A percentile compares a stretch with the other conserved stretches of the same genome.
Evolutionary conservation across 2,888 invertebrate species (phyloP).

Genomic region (Tenthredo mesomela): DNA sequence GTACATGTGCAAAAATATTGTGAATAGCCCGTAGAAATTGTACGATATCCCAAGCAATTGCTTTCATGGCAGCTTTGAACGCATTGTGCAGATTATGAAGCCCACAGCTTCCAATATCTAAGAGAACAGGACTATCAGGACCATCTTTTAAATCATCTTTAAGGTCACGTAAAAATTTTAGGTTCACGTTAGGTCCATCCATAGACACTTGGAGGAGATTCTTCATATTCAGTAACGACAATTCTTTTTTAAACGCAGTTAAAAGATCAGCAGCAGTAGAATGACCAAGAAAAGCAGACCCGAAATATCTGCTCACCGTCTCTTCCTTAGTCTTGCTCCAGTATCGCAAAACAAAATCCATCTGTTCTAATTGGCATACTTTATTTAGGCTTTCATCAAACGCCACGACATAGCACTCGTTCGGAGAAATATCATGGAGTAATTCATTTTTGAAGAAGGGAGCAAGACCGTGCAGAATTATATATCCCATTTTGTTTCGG

Average conservation of each 20-base stretch:
- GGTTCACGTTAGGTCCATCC: constrained; percentile 52
- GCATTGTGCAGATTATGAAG: constrained; percentile 62
- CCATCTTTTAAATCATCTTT: constrained; percentile 30
- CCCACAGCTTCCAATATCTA: constrained; percentile 51
- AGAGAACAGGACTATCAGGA: constrained; percentile 23
- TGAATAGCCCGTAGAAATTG: constrained; percentile 50
- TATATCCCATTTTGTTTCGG: constrained; percentile 58
- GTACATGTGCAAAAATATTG: constrained; percentile 53
- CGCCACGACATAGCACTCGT: constrained; percentile 54
- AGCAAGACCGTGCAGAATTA: constrained; percentile 58
- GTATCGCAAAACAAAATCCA: constrained; percentile 64
- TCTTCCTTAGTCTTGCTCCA: constrained; percentile 59
- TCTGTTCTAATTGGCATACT: constrained; percentile 61
- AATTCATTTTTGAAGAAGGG: constrained; percentile 58
- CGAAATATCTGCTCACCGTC: constrained; percentile 63
- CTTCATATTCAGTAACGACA: constrained; percentile 11
- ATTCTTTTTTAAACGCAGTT: constrained; percentile 37
- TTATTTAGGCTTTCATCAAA: constrained; percentile 64
- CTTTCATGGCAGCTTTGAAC: constrained; percentile 64
- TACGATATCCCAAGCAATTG: constrained; percentile 51
- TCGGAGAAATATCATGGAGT: constrained; percentile 37
- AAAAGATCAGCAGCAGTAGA: constrained; percentile 62
- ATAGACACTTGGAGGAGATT: constrained; percentile 49
- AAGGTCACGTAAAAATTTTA: constrained; percentile 38
- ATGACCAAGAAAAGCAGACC: constrained; percentile 60